These are phyloP conservation scores for Cnemophilus loriae DNA, from an alignment of 2,113 vertebrate species.

Conservation along the genomic window DNA sequence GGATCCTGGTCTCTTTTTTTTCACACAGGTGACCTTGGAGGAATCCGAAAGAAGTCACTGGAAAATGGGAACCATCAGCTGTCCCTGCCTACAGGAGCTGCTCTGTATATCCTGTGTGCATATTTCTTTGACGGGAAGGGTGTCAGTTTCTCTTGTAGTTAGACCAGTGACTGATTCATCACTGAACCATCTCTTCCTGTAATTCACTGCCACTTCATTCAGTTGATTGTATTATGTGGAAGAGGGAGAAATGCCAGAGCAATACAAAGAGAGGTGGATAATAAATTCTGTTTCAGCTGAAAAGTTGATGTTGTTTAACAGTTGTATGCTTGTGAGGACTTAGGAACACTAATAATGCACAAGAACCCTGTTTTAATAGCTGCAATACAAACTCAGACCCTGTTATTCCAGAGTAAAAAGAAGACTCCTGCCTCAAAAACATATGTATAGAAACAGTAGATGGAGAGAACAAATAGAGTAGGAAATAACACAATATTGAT, in stretches of 20 bases:
- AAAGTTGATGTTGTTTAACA: neutral
- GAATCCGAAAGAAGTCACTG: neutral
- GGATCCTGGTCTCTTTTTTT: neutral
- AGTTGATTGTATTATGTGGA: neutral
- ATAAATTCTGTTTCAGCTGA: neutral
- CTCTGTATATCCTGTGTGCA: neutral
- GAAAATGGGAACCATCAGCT: neutral
- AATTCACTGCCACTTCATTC: constrained; percentile 26
- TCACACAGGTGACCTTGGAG: neutral
- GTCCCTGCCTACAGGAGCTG: neutral
- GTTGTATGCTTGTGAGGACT: neutral
- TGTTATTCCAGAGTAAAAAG: neutral
- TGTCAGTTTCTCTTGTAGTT: constrained; percentile 3
- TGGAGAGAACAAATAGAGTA: neutral
- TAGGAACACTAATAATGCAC: neutral
- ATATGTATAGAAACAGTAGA: neutral
- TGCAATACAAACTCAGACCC: neutral
- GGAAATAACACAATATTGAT: neutral
- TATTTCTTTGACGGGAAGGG: constrained; percentile 19
- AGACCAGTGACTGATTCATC: constrained; percentile 41
- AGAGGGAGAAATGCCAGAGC: neutral
- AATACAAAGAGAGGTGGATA: neutral
- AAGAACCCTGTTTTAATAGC: neutral
- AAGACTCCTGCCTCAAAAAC: neutral
- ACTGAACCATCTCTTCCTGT: constrained; percentile 15